These are phyloP conservation scores for Oscheius sp. DNA, from an alignment of 2,888 invertebrate genomes.

Conservation along the genomic window DNA sequence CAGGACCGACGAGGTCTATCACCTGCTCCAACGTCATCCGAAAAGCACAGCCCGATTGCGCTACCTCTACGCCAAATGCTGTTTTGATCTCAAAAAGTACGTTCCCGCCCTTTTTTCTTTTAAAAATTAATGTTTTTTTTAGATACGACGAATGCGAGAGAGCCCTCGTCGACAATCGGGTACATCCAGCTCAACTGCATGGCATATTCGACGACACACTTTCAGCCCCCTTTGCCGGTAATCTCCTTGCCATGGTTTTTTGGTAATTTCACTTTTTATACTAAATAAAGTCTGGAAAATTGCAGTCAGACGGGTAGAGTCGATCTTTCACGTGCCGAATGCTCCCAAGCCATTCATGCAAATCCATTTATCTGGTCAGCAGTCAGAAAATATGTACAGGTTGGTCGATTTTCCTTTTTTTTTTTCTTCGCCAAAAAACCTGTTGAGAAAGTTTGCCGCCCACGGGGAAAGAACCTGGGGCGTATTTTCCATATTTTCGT, in stretches of 20 bases:
- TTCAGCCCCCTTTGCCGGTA: slow-evolving; percentile 55
- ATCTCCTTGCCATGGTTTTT: slow-evolving; percentile 42
- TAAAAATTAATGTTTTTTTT: slow-evolving; percentile 9
- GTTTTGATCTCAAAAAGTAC: slow-evolving; percentile 64
- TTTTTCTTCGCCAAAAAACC: no score
- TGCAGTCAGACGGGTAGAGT: slow-evolving; percentile 35
- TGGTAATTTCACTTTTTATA: slow-evolving; percentile 29
- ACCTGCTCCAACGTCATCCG: slow-evolving; percentile 25
- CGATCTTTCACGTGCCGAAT: slow-evolving; percentile 25
- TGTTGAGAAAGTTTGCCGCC: background rate
- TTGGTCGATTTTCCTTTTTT: background rate
- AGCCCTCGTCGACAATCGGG: slow-evolving; percentile 41
- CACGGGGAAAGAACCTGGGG: no score
- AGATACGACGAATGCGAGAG: slow-evolving; percentile 56
- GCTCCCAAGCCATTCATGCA: slow-evolving; percentile 40
- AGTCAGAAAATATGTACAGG: slow-evolving; percentile 38
- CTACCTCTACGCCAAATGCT: slow-evolving; percentile 65
- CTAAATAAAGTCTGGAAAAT: no score
- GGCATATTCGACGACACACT: slow-evolving; percentile 41
- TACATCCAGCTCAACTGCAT: slow-evolving; percentile 44
- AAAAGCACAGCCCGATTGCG: slow-evolving; percentile 40
- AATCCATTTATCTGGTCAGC: slow-evolving; percentile 53
- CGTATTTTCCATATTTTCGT: no score
- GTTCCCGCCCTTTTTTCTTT: slow-evolving; percentile 7
- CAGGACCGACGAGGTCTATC: slow-evolving; percentile 43